Evolutionary conservation across 2,888 invertebrate species (phyloP).

Genomic region (Ochropacha duplaris): DNA sequence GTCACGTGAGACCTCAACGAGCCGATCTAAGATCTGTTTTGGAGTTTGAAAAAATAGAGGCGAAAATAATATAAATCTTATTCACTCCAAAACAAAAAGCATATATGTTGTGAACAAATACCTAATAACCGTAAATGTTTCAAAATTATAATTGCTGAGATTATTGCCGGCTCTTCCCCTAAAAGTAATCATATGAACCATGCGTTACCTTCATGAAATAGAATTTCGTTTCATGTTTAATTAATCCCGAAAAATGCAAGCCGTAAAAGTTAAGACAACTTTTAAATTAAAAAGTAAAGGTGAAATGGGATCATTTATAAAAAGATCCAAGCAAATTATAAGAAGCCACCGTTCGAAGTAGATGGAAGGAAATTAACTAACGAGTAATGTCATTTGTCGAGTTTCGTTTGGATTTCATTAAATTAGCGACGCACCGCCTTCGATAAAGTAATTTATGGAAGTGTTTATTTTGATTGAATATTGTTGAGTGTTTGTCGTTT

Average conservation of each 20-base stretch:
- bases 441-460: conserved; percentile 42
- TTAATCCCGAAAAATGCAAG: neutral
- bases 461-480: conserved; percentile 30
- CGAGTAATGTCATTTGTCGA: conserved; percentile 43
- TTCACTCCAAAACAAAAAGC: too few species aligned
- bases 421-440: conserved; percentile 40
- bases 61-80: too few species aligned
- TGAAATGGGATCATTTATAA: neutral
- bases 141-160: too few species aligned
- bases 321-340: neutral
- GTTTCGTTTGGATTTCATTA: conserved; percentile 50
- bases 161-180: too few species aligned
- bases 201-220: too few species aligned
- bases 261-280: neutral
- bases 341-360: neutral
- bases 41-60: too few species aligned
- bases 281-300: neutral
- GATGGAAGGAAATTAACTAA: conserved; percentile 40
- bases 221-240: too few species aligned
- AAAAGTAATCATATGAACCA: too few species aligned
- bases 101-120: too few species aligned
- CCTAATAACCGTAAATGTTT: too few species aligned
- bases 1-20: too few species aligned
- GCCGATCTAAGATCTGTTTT: too few species aligned
- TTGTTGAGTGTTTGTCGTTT: conserved; percentile 4